Percentiles rank a stretch among this genome's conserved stretches.
Evolutionary conservation across 2,888 invertebrate species (phyloP).

Genomic region (Byasa hedistus): DNA sequence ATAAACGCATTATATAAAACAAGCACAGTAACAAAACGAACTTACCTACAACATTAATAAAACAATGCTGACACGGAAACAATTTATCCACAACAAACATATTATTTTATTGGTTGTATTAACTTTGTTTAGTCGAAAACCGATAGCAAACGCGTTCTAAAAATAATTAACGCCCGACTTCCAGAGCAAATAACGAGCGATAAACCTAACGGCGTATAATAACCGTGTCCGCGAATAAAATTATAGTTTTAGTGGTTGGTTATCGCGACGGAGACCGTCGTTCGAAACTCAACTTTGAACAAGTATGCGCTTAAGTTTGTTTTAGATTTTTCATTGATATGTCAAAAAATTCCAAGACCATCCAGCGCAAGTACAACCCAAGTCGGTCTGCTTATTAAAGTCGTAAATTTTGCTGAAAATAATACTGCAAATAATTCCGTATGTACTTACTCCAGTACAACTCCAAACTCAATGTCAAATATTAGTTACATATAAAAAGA

Average conservation of each 20-base stretch:
- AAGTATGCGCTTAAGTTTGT: neutral
- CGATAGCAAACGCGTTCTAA: conserved; percentile 9
- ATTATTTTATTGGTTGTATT: conserved; percentile 1
- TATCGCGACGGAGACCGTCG: conserved; percentile 14
- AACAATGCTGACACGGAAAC: conserved; percentile 4
- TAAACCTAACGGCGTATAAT: conserved; percentile 25
- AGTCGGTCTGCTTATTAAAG: too few species aligned
- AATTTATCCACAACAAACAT: conserved; percentile 10
- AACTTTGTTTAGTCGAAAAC: conserved; percentile 19
- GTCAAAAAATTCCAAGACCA: too few species aligned
- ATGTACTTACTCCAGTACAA: too few species aligned
- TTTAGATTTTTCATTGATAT: neutral
- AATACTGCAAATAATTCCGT: too few species aligned
- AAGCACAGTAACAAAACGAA: neutral
- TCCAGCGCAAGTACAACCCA: too few species aligned
- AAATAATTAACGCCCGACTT: conserved; percentile 22
- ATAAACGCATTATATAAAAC: neutral
- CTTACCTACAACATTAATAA: conserved; percentile 3
- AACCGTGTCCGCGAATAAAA: conserved; percentile 27
- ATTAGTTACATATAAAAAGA: too few species aligned
- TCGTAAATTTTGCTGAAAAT: too few species aligned
- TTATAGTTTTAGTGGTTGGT: conserved; percentile 21
- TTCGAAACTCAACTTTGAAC: neutral
- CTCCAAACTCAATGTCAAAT: too few species aligned
- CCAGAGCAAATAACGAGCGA: conserved; percentile 27